These are phyloP conservation scores for Hylaeus anthracinus DNA, from an alignment of 1,140 invertebrate species.

Conservation along the genomic window DNA sequence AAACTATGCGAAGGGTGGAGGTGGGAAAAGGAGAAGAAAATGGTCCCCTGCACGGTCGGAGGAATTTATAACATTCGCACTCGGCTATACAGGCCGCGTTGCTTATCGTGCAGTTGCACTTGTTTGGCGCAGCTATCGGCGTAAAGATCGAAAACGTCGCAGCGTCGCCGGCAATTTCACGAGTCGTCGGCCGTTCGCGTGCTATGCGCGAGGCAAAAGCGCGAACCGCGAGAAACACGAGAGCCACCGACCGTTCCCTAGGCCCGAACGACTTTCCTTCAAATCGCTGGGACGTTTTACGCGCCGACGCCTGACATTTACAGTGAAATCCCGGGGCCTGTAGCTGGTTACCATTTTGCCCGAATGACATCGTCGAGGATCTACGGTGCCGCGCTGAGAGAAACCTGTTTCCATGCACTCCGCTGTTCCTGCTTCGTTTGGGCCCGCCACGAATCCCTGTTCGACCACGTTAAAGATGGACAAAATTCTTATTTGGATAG, in stretches of 20 bases:
- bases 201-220: background rate
- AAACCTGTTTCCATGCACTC: conserved; percentile 56
- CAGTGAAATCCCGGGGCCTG: conserved; percentile 49
- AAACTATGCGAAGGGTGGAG: background rate
- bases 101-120: conserved; percentile 39
- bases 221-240: background rate
- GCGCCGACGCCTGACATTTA: conserved; percentile 61
- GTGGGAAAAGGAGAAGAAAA: conserved; percentile 24
- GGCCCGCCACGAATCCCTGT: conserved; percentile 28
- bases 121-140: conserved; percentile 29
- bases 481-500: too few species aligned
- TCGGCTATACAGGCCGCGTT: background rate
- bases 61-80: conserved; percentile 39
- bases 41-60: background rate
- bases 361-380: conserved; percentile 58
- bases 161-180: conserved; percentile 39
- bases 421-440: conserved; percentile 49
- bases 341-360: conserved; percentile 52
- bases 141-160: conserved; percentile 42
- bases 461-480: too few species aligned
- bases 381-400: conserved; percentile 45
- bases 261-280: conserved; percentile 58
- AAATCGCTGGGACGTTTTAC: conserved; percentile 62
- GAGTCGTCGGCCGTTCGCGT: conserved; percentile 31
- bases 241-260: background rate